A percentile compares a stretch with the other conserved stretches of the same genome.
These are phyloP conservation scores for Cinara cedri DNA, from an alignment of 2,888 invertebrate genomes.

Conservation along the genomic window DNA sequence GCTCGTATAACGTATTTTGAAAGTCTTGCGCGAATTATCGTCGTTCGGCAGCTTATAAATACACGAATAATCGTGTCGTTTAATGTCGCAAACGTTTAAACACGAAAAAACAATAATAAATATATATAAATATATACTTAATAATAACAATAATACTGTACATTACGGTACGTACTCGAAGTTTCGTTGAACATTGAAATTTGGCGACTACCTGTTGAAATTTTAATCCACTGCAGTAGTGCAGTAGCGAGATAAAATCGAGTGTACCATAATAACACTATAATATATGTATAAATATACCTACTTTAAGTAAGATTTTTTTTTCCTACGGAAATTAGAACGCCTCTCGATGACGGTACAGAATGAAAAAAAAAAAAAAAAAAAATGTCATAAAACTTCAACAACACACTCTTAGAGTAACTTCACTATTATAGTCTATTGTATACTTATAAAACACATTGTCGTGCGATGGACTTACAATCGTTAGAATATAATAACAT, in stretches of 20 bases:
- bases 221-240: slow-evolving; percentile 26
- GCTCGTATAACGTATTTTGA: too few relatives aligned
- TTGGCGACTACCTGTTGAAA: slow-evolving; percentile 28
- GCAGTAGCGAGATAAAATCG: slow-evolving; percentile 15
- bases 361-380: not conserved
- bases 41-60: too few relatives aligned
- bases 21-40: too few relatives aligned
- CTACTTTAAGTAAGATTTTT: slow-evolving; percentile 20
- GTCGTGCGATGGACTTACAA: slow-evolving; percentile 10
- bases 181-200: slow-evolving; percentile 14
- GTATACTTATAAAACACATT: not conserved
- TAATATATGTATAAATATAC: too few relatives aligned
- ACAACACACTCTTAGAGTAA: slow-evolving; percentile 26
- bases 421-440: slow-evolving; percentile 8
- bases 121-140: slow-evolving; percentile 5
- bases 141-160: not conserved
- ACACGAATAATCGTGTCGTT: too few relatives aligned
- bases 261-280: slow-evolving; percentile 19
- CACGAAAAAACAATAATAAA: too few relatives aligned
- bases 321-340: slow-evolving; percentile 23
- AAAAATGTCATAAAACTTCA: slow-evolving; percentile 31
- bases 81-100: too few relatives aligned
- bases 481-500: not conserved
- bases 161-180: slow-evolving; percentile 16
- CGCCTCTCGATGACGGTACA: not conserved